Conservation (phyloP, 2,888 invertebrate species). For the Agrochola macilenta region DNA sequence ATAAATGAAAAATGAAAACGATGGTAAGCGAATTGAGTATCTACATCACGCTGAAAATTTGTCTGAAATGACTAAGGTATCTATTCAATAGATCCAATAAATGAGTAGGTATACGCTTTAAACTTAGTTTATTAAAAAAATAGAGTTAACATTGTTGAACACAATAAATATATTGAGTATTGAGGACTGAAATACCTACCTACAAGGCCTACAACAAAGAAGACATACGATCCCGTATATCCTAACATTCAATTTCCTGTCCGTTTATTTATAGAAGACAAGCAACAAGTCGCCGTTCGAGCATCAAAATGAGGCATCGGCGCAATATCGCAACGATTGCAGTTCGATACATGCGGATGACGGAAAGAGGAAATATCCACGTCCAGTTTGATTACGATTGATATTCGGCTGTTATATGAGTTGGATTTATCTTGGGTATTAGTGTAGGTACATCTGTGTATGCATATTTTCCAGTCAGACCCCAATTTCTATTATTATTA, state of each 20-base stretch:
- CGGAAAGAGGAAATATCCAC: too few species aligned
- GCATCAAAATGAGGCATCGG: conserved; percentile 27
- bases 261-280: conserved; percentile 34
- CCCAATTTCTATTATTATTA: background rate
- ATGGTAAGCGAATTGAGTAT: background rate
- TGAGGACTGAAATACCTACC: background rate
- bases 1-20: too few species aligned
- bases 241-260: conserved; percentile 45
- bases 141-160: background rate
- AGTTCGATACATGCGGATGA: too few species aligned
- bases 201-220: too few species aligned
- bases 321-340: conserved; percentile 36
- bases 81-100: background rate
- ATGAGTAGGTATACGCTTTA: background rate
- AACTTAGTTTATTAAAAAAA: background rate
- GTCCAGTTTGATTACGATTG: conserved; percentile 25
- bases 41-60: background rate
- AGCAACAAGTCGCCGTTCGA: conserved; percentile 44
- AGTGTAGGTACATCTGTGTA: background rate
- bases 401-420: conserved; percentile 4
- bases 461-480: background rate
- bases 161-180: background rate
- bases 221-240: conserved; percentile 1
- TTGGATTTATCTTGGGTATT: background rate
- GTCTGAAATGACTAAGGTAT: background rate